Conservation (phyloP, 2,888 invertebrate species). For the Mamestra brassicae region DNA sequence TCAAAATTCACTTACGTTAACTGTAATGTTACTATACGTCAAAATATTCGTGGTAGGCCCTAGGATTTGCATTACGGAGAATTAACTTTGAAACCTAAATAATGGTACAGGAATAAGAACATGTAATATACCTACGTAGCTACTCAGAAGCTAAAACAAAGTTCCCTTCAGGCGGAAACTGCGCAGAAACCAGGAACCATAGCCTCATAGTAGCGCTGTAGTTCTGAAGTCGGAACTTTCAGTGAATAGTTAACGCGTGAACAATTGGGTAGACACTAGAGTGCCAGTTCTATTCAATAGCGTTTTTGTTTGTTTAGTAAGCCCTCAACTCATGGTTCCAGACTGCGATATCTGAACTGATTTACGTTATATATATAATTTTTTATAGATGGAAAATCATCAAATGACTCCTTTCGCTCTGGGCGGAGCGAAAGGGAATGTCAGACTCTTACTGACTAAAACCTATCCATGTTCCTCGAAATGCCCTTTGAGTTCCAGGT, state of each 20-base stretch:
- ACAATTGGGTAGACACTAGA: slow-evolving; percentile 19
- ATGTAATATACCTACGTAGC: background rate
- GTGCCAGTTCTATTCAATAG: background rate
- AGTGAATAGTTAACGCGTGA: slow-evolving; percentile 21
- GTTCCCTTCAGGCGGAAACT: background rate
- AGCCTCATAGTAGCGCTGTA: background rate
- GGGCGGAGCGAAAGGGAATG: too few relatives aligned
- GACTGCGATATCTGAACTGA: background rate
- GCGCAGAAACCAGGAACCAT: slow-evolving; percentile 7
- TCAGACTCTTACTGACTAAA: too few relatives aligned
- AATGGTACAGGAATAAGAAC: background rate
- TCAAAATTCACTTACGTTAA: too few relatives aligned
- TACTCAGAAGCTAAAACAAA: slow-evolving; percentile 16
- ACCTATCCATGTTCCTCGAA: too few relatives aligned
- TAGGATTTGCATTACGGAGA: background rate
- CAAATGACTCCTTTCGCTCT: too few relatives aligned
- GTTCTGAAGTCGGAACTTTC: slow-evolving; percentile 17
- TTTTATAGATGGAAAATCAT: too few relatives aligned
- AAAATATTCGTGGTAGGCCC: too few relatives aligned
- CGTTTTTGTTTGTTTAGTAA: background rate
- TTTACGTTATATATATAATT: background rate
- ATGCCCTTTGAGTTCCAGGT: too few relatives aligned
- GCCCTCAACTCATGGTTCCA: too few relatives aligned
- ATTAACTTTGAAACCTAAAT: background rate
- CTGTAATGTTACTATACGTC: too few relatives aligned